phyloP scores from a whole-genome alignment of 2,888 invertebrate species.

The Drosophila emarginata region DNA sequence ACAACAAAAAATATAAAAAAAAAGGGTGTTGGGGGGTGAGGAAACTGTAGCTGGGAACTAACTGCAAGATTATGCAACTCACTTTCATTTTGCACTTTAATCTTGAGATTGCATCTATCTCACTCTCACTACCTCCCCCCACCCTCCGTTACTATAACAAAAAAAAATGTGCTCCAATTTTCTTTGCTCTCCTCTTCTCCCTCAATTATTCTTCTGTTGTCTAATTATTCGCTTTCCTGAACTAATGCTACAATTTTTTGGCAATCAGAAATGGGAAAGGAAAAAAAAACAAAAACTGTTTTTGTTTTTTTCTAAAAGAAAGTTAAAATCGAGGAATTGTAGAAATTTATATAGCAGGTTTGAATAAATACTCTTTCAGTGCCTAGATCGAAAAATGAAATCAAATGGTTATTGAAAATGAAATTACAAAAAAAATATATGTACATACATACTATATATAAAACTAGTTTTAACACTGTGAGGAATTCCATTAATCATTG shows the following conservation, averaged over 20 bases:
- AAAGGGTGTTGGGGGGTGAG: background rate
- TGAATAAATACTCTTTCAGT: too few relatives aligned
- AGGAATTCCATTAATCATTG: too few relatives aligned
- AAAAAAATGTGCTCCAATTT: background rate
- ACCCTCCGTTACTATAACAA: background rate
- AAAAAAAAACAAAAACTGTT: background rate
- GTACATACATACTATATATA: too few relatives aligned
- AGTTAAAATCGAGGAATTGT: too few relatives aligned
- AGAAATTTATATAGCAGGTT: too few relatives aligned
- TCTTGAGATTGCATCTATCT: slow-evolving; percentile 6
- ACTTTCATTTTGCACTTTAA: slow-evolving; percentile 14
- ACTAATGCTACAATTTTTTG: slow-evolving; percentile 6
- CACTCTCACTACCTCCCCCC: background rate
- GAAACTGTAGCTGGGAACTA: slow-evolving; percentile 21
- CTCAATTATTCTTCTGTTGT: slow-evolving; percentile 25
- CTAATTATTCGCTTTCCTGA: slow-evolving; percentile 33
- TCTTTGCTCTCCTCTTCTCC: background rate
- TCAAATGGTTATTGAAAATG: too few relatives aligned
- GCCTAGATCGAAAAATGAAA: too few relatives aligned
- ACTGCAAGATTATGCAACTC: slow-evolving; percentile 31
- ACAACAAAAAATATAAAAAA: background rate
- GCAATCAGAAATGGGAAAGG: background rate
- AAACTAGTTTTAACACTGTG: too few relatives aligned
- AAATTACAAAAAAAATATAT: too few relatives aligned
- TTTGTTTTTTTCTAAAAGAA: too few relatives aligned